Evolutionary conservation across 2,888 invertebrate genomes (phyloP), one percentile per base, ranked within the genome.

Genomic region (Scaptomyza reducta): DNA sequence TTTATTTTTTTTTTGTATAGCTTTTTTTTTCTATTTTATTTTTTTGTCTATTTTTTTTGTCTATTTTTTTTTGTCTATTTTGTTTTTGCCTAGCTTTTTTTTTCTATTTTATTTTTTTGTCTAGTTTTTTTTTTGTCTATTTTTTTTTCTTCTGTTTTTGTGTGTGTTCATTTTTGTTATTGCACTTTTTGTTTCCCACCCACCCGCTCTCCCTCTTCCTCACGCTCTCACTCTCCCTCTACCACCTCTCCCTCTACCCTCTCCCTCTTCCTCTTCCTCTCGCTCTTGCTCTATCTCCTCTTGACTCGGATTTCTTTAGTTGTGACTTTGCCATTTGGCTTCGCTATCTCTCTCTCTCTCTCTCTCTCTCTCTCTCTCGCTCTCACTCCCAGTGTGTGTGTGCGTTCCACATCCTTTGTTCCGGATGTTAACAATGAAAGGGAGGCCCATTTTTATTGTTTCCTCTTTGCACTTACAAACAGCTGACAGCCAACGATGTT

Each of bases 401-500:
- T 31, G 31, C 38, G 27, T 18, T 29, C 18, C 45, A 14, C 45
- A 44, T 56, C 77, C 65, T 56, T 68, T 67, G 49, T 55, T 55
- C 87, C 83, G 82, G 84, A 82, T 86, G 77, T 70, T 81, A 77
- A 88, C 87, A 82, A 87, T 86, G 79, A 74, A 38, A 38, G 4
- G n/a, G 14, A 10, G 70, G 77, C 87, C 70, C 77, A 74, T 71
- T 87, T 77, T 77, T 84, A 82, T 88, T 82, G 80, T 88, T 82
- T 83, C 88, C 87, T 73, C 49, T 70, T 70, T 82, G 66, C 81
- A 84, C 89, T 83, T 64, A 27, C 49, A 70, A 88, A 87, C 83
- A 83, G 87, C 89, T 83, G 87, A 88, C 88, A 69, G 77, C 41
- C 63, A 82, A 88, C n/a, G n/a, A n/a, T n/a, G n/a, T n/a, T n/a